phyloP scores from a whole-genome alignment of 2,888 invertebrate species.

The Cerastis leucographa region DNA sequence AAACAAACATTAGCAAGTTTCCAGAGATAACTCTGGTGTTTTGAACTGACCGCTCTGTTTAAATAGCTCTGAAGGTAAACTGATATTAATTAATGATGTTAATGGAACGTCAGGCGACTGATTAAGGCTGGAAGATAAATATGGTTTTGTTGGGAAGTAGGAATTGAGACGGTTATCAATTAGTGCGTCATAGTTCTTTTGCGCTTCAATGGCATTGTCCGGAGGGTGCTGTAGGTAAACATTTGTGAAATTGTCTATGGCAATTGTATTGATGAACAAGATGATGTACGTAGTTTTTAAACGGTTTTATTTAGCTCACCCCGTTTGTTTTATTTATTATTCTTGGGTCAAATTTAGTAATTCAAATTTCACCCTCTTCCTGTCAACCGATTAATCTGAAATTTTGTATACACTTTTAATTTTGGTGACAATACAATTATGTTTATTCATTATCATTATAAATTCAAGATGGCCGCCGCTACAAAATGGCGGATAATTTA shows the following conservation, averaged over 20 bases:
- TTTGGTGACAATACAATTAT: no score
- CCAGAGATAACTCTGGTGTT: conserved; percentile 58
- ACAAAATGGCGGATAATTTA: no score
- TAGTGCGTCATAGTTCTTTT: background rate
- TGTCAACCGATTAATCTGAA: no score
- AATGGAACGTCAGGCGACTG: conserved; percentile 28
- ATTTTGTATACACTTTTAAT: no score
- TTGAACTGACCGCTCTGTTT: conserved; percentile 51
- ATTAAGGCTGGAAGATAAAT: conserved; percentile 12
- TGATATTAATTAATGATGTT: conserved; percentile 37
- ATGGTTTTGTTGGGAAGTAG: conserved; percentile 1
- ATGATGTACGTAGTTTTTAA: background rate
- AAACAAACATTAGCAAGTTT: conserved; percentile 69
- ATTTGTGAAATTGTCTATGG: background rate
- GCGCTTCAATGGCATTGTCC: no score
- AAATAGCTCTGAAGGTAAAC: conserved; percentile 42
- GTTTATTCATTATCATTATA: no score
- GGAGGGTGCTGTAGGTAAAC: background rate
- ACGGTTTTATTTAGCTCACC: no score
- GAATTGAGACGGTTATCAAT: background rate
- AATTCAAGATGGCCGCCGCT: no score
- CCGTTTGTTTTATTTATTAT: no score
- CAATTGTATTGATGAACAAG: background rate
- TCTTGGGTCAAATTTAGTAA: no score
- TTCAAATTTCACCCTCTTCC: no score